phyloP scores from a whole-genome alignment of 2,113 vertebrate genomes.

The Tympanuchus pallidicinctus region DNA sequence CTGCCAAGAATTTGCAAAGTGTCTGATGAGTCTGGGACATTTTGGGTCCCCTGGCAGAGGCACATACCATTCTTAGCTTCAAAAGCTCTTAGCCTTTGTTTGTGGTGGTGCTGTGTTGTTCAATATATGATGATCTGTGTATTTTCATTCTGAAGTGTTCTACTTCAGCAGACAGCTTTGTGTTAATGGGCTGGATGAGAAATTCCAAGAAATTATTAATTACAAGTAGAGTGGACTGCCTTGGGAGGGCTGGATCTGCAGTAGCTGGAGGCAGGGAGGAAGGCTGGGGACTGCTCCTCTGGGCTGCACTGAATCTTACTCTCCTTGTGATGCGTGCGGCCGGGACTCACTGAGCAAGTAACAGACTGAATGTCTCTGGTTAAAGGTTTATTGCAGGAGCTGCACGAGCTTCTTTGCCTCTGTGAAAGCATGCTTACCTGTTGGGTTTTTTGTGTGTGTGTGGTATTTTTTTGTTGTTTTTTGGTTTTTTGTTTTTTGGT shows the following conservation, averaged over 20 bases:
- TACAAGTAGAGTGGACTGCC: background rate
- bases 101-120: background rate
- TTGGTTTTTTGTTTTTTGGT: background rate
- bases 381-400: background rate
- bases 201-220: background rate
- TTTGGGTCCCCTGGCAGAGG: background rate
- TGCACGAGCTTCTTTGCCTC: background rate
- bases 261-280: background rate
- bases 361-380: background rate
- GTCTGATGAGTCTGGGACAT: background rate
- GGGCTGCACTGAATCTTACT: background rate
- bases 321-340: accelerated
- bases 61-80: background rate
- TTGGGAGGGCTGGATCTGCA: accelerated
- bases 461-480: background rate
- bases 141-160: background rate
- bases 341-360: background rate
- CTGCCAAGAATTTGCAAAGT: slow-evolving; percentile 1
- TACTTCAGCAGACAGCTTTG: background rate
- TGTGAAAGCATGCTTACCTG: background rate
- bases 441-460: background rate
- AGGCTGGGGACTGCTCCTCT: background rate
- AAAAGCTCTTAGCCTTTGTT: background rate
- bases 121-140: background rate
- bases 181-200: background rate